Evolutionary conservation across 2,113 vertebrate genomes (phyloP), one percentile per base, ranked within the genome.

Genomic region (Isurus oxyrinchus): DNA sequence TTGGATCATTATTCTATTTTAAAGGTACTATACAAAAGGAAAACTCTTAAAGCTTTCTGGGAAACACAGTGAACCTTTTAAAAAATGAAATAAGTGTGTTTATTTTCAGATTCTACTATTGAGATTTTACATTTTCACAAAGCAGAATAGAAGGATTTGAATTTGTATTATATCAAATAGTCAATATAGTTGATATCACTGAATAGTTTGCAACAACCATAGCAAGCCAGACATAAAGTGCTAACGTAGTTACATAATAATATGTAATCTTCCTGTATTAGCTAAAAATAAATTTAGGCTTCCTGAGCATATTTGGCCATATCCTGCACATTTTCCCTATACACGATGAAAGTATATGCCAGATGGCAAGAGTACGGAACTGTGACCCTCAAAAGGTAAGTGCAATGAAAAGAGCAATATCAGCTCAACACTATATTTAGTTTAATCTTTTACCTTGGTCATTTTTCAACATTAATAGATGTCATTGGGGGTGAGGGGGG

Each of bases 301-400:
- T 72, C 94, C 66, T 72, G 66, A 53, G 40, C 13, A 94, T 95
- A 5, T 72, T 57, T 95, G 66, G 49, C 40, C 63, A 69, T 95
- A 53, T 95, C 63, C 63, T 69, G 66, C 94, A 72, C 21, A 95
- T 72, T 72, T 95, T 72, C 72, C 44, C 27, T 90, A 90, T 14
- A 72, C 10, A 72, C 23, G n/a, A 53, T 95, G 67, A 53, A 95
- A 53, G 44, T 72, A 53, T 16, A 95, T 44, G 40, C 66, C 94
- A 95, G 94, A 72, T 95, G 94, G 94, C 66, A 72, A 8, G 40
- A 53, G 23, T 53, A 53, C 27, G 27, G 27, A 95, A 72, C 10
- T 95, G 67, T 95, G 94, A 53, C 44, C 57, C 44, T 72, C 94
- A 72, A 72, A 95, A 95, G 66, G 49, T 49, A 95, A 95, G 19